These are phyloP conservation scores for Clivina fossor DNA, from an alignment of 2,888 invertebrate species.

Conservation along the genomic window DNA sequence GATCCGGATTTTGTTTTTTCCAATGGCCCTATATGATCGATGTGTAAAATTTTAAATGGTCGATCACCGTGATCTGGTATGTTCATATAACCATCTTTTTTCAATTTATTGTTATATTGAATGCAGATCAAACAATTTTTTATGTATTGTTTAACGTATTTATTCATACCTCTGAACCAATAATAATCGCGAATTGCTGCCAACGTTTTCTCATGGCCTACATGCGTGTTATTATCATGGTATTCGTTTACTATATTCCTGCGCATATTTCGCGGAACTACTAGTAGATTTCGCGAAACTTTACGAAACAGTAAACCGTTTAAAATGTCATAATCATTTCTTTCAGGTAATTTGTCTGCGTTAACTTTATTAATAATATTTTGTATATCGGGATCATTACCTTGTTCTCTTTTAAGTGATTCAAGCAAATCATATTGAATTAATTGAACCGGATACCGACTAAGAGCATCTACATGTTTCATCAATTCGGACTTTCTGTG, in stretches of 20 bases:
- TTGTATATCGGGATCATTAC: not conserved
- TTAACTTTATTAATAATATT: not conserved
- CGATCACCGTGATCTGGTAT: conserved; percentile 2
- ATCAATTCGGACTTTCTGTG: too few relatives aligned
- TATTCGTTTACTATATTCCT: conserved; percentile 44
- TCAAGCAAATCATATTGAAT: not conserved
- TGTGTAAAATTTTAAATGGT: conserved; percentile 9
- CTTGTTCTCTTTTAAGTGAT: not conserved
- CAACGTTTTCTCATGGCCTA: conserved; percentile 41
- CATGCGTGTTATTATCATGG: too few relatives aligned
- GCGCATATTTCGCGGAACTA: too few relatives aligned
- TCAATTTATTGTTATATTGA: not conserved
- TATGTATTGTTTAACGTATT: not conserved
- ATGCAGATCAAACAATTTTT: conserved; percentile 16
- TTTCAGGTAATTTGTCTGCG: not conserved
- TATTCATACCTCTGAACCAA: not conserved
- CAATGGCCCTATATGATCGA: conserved; percentile 19
- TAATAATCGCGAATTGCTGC: too few relatives aligned
- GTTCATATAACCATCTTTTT: conserved; percentile 16
- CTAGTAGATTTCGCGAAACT: conserved; percentile 38
- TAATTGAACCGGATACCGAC: too few relatives aligned
- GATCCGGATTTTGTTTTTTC: not conserved
- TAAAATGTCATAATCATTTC: conserved; percentile 3
- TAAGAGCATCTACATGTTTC: too few relatives aligned
- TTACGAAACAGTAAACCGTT: too few relatives aligned